Evolutionary conservation across 2,797 vertebrate genomes (phyloP).

Genomic region (Gymnocypris eckloni): DNA sequence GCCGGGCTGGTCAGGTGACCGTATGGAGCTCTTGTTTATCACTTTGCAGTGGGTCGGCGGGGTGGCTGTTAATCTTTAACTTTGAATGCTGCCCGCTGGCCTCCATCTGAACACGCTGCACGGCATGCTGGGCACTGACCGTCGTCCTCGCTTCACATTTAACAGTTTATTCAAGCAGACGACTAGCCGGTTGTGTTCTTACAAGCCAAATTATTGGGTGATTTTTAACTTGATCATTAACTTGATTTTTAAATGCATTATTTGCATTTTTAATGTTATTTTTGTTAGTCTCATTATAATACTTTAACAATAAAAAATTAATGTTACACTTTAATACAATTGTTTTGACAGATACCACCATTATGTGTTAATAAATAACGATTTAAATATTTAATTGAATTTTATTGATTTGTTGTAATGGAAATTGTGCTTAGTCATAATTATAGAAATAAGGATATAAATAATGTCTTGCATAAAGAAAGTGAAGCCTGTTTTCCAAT

Average conservation of each 20-base stretch:
- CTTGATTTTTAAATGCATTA: neutral
- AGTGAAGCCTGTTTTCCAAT: neutral
- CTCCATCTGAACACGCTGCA: conserved; percentile 6
- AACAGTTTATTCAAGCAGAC: neutral
- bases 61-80: conserved; percentile 55
- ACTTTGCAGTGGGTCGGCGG: conserved; percentile 36
- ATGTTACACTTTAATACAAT: neutral
- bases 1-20: conserved; percentile 47
- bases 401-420: neutral
- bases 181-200: neutral
- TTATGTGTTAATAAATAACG: neutral
- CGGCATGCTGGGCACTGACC: conserved; percentile 14
- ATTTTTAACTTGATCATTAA: too few relatives aligned
- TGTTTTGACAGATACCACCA: neutral
- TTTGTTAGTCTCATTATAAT: neutral
- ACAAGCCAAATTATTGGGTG: neutral
- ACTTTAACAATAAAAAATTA: neutral
- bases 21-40: conserved; percentile 39
- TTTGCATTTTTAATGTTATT: neutral
- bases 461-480: neutral
- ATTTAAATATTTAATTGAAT: neutral
- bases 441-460: too few relatives aligned
- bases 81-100: conserved; percentile 13
- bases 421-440: neutral
- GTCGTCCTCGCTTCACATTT: neutral